Conservation (phyloP, 2,888 invertebrate genomes). For the Epistrophella euchroma region DNA sequence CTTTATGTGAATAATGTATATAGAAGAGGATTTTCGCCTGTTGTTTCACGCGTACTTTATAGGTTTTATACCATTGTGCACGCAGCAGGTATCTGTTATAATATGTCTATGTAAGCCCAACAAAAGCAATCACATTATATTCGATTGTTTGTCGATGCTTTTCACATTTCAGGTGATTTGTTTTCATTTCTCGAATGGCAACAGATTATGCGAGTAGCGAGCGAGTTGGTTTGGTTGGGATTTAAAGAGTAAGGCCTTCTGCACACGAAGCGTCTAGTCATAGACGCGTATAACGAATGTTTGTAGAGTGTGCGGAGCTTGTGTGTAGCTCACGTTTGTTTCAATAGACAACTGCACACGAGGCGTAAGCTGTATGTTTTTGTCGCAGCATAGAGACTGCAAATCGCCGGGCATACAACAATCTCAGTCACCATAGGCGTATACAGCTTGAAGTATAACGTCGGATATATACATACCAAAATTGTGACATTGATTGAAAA, state of each 20-base stretch:
- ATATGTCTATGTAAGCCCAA: not conserved
- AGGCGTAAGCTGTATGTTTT: no score
- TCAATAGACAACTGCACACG: no score
- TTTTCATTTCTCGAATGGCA: constrained; percentile 33
- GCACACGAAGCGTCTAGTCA: no score
- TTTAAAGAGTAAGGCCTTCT: constrained; percentile 10
- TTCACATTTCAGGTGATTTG: constrained; percentile 39
- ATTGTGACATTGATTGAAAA: no score
- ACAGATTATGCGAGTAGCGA: constrained; percentile 12
- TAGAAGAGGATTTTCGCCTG: constrained; percentile 32
- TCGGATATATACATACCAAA: no score
- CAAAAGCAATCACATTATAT: constrained; percentile 31
- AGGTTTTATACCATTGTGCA: not conserved
- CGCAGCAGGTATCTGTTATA: not conserved
- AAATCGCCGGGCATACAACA: no score
- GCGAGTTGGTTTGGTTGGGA: not conserved
- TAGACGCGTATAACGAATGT: no score
- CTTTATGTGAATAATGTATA: constrained; percentile 8
- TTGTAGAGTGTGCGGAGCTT: no score
- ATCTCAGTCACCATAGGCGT: no score
- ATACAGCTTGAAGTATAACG: no score
- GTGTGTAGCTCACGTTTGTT: no score
- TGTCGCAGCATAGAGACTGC: no score
- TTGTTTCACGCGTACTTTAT: constrained; percentile 25
- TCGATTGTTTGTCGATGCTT: constrained; percentile 44